Base-by-base conservation (phyloP, 2,888 invertebrate species). In the Phyto melanocephala region DNA sequence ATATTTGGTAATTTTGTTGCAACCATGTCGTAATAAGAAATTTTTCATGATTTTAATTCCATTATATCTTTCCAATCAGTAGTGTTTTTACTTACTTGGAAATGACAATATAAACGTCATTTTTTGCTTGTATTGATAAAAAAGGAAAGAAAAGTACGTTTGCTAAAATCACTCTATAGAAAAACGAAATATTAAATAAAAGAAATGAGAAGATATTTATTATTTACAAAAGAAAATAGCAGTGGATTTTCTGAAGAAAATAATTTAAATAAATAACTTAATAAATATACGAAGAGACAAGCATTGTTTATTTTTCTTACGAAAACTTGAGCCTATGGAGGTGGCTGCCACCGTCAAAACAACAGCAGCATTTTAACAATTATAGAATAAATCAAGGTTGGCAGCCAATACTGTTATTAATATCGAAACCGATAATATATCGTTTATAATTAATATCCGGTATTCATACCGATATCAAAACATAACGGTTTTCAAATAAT, bases 31-130 rank as follows among this genome's bases (percentile, higher is more conserved):
- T n/a, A n/a, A n/a, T n/a, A n/a, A n/a, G n/a, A n/a, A n/a, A n/a
- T n/a, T n/a, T n/a, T n/a, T n/a, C n/a, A n/a, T n/a, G n/a, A n/a
- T n/a, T n/a, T n/a, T n/a, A n/a, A n/a, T n/a, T n/a, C n/a, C n/a
- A n/a, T n/a, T n/a, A n/a, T n/a, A n/a, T n/a, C n/a, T n/a, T n/a
- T n/a, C n/a, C n/a, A n/a, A n/a, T n/a, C n/a, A n/a, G n/a, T n/a
- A n/a, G n/a, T n/a, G n/a, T n/a, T n/a, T n/a, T n/a, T n/a, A n/a
- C n/a, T n/a, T n/a, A n/a, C 40, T 58, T 24, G 7, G 17, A 40
- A 68, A 65, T 15, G 7, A 52, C 35, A 37, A 70, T 13, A 65
- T 40, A 80, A 80, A 75, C 56, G 68, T 70, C 70, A 70, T 47
- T 50, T n/a, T 35, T 67, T 62, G 2, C 13, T 65, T 54, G 10